These are phyloP conservation scores for Lates calcarifer DNA, from an alignment of 2,113 vertebrate genomes.

Conservation along the genomic window DNA sequence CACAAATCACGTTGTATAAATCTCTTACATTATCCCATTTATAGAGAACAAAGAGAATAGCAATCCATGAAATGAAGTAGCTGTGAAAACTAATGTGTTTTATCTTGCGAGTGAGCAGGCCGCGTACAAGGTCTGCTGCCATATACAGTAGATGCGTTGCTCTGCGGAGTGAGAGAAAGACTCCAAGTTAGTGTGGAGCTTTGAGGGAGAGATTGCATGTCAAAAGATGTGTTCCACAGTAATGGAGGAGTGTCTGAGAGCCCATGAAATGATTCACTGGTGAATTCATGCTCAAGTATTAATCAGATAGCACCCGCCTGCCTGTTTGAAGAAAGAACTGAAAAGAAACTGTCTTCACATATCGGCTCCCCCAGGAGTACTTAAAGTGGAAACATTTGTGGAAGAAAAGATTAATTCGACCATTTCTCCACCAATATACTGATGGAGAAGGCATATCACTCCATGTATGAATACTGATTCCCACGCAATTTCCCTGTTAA, in stretches of 20 bases:
- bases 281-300: conserved; percentile 71
- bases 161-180: conserved; percentile 51
- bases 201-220: conserved; percentile 72
- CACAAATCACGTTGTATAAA: conserved; percentile 47
- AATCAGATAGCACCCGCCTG: conserved; percentile 69
- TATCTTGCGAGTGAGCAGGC: conserved; percentile 66
- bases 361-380: conserved; percentile 57
- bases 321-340: conserved; percentile 63
- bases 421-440: conserved; percentile 47
- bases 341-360: conserved; percentile 66
- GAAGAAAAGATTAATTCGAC: conserved; percentile 69
- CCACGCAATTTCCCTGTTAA: conserved; percentile 37
- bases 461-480: conserved; percentile 54
- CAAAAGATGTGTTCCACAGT: conserved; percentile 72
- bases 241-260: conserved; percentile 73
- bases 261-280: conserved; percentile 74
- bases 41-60: conserved; percentile 62
- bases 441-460: conserved; percentile 42
- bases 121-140: conserved; percentile 29
- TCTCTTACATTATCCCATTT: conserved; percentile 35
- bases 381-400: conserved; percentile 66
- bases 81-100: conserved; percentile 70
- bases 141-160: conserved; percentile 58
- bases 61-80: conserved; percentile 71
- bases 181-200: conserved; percentile 50